These are phyloP conservation scores for Typhlichthys subterraneus DNA, from an alignment of 2,797 vertebrate species.

Conservation along the genomic window DNA sequence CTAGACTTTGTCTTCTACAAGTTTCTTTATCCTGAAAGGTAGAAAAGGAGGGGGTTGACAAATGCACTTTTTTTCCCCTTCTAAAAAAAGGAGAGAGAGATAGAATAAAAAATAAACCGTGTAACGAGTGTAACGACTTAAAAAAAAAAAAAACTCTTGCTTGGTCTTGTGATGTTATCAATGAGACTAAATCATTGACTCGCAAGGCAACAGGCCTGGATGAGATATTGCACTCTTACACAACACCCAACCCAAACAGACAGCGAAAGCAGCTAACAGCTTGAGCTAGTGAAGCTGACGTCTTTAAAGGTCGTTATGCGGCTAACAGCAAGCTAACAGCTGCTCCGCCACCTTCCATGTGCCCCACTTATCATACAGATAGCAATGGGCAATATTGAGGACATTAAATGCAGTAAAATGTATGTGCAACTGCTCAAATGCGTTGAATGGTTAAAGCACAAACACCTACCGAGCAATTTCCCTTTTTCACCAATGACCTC, in stretches of 20 bases:
- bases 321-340: slow-evolving; percentile 79
- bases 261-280: slow-evolving; percentile 43
- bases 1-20: slow-evolving; percentile 66
- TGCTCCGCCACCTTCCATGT: slow-evolving; percentile 71
- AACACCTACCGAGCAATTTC: slow-evolving; percentile 66
- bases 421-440: slow-evolving; percentile 10
- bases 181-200: slow-evolving; percentile 72
- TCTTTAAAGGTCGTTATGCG: slow-evolving; percentile 75
- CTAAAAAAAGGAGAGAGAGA: no score
- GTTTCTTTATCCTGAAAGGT: slow-evolving; percentile 64
- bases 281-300: slow-evolving; percentile 55
- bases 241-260: slow-evolving; percentile 56
- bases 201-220: slow-evolving; percentile 57
- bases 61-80: not conserved
- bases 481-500: slow-evolving; percentile 71
- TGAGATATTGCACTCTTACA: slow-evolving; percentile 56
- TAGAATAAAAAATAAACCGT: slow-evolving; percentile 36
- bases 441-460: slow-evolving; percentile 18
- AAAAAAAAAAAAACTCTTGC: slow-evolving; percentile 62
- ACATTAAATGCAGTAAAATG: slow-evolving; percentile 18
- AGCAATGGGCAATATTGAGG: slow-evolving; percentile 43
- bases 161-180: slow-evolving; percentile 75
- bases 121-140: slow-evolving; percentile 50
- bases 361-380: slow-evolving; percentile 64
- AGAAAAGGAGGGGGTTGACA: slow-evolving; percentile 1